phyloP scores from a whole-genome alignment of 2,113 vertebrate genomes.

The Saccopteryx bilineata region DNA sequence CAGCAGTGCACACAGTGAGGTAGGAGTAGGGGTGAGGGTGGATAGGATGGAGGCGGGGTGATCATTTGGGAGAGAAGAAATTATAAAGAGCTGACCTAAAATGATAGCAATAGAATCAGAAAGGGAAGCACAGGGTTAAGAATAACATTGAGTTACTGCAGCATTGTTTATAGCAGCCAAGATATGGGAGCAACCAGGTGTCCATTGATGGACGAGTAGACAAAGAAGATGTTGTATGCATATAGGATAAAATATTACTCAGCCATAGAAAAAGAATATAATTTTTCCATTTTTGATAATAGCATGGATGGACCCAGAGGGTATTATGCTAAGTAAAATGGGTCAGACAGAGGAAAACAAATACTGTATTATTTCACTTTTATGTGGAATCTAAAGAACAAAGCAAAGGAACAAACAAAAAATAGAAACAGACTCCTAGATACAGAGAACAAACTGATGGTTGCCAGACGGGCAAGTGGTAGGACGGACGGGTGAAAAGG shows the following conservation, averaged over 20 bases:
- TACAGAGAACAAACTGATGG: neutral
- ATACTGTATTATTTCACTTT: neutral
- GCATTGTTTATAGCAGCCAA: neutral
- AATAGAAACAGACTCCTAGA: neutral
- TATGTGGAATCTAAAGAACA: neutral
- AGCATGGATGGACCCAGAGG: neutral
- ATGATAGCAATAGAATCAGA: neutral
- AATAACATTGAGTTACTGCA: neutral
- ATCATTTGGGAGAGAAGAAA: neutral
- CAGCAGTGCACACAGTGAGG: neutral
- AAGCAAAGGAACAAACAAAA: neutral
- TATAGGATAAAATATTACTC: neutral
- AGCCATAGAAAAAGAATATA: neutral
- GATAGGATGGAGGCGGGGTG: neutral
- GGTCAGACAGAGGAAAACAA: too few species aligned
- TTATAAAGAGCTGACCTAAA: neutral
- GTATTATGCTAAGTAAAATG: neutral
- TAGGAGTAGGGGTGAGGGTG: neutral
- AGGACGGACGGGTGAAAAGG: too few species aligned
- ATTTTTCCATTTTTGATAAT: neutral
- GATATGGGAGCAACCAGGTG: neutral
- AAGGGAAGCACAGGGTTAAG: neutral
- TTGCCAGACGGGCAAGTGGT: neutral
- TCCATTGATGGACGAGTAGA: neutral
- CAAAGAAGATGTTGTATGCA: neutral